Conservation (phyloP, 2,797 vertebrate species). For the Myotis myotis region DNA sequence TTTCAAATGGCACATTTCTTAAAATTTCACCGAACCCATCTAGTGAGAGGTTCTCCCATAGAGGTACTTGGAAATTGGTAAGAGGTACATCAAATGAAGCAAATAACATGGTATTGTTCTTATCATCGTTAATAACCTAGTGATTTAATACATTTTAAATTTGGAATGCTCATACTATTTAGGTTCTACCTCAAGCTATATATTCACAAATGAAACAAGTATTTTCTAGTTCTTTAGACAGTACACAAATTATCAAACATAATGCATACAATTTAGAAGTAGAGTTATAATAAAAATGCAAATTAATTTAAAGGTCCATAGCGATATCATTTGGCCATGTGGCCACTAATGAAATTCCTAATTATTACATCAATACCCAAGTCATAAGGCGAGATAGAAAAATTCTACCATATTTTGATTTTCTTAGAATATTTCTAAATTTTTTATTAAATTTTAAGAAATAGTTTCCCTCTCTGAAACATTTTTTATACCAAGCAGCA, state of each 20-base stretch:
- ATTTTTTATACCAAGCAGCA: neutral
- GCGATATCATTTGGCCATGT: constrained; percentile 63
- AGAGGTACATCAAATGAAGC: neutral
- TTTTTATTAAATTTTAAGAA: constrained; percentile 34
- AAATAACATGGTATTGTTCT: neutral
- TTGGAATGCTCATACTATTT: neutral
- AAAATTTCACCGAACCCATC: neutral
- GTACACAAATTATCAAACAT: constrained; percentile 45
- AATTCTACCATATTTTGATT: constrained; percentile 39
- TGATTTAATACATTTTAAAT: neutral
- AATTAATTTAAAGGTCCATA: constrained; percentile 62
- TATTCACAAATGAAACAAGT: constrained; percentile 37
- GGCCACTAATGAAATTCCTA: constrained; percentile 63
- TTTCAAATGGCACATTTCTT: neutral
- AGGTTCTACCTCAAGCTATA: neutral
- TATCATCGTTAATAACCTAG: neutral
- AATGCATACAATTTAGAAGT: constrained; percentile 44
- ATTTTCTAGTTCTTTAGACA: neutral
- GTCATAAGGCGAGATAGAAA: constrained; percentile 24
- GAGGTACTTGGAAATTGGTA: neutral
- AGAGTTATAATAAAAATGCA: constrained; percentile 62
- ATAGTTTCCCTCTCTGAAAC: constrained; percentile 22
- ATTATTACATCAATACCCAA: constrained; percentile 21
- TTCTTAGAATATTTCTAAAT: constrained; percentile 32
- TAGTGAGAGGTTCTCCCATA: neutral